Percentiles rank a stretch among this genome's conserved stretches.
phyloP scores from a whole-genome alignment of 2,113 vertebrate genomes.

The Erythrolamprus reginae region DNA sequence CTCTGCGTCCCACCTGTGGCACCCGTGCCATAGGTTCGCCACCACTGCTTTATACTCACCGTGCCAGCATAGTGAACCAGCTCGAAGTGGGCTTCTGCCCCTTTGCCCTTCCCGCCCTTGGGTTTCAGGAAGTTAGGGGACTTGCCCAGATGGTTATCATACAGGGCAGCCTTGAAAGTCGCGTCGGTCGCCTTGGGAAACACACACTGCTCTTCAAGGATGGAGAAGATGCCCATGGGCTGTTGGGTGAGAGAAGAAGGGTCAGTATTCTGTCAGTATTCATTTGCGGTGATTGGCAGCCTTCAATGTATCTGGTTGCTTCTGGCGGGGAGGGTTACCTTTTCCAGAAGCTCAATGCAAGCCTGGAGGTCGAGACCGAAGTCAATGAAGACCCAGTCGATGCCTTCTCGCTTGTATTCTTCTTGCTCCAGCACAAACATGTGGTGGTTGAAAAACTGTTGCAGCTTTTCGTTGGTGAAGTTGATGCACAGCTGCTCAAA shows the following conservation, averaged over 20 bases:
- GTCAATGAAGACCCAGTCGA: slow-evolving; percentile 77
- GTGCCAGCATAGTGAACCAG: slow-evolving; percentile 26
- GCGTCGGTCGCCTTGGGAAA: slow-evolving; percentile 50
- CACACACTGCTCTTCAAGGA: slow-evolving; percentile 57
- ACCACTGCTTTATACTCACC: neutral
- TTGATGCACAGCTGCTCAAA: slow-evolving; percentile 60
- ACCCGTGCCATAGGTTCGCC: no score
- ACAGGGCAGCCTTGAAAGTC: slow-evolving; percentile 45
- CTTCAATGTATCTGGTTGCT: neutral
- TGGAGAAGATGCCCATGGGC: slow-evolving; percentile 64
- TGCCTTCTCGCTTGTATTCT: slow-evolving; percentile 72
- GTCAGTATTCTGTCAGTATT: neutral
- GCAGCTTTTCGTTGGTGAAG: slow-evolving; percentile 60
- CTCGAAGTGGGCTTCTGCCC: slow-evolving; percentile 36
- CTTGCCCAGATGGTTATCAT: slow-evolving; percentile 45
- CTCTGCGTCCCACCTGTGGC: no score
- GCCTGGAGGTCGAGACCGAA: slow-evolving; percentile 81
- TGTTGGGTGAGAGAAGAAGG: slow-evolving; percentile 3
- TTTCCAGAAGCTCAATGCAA: slow-evolving; percentile 82
- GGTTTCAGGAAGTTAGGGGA: slow-evolving; percentile 49
- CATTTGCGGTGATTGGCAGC: neutral
- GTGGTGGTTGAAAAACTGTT: slow-evolving; percentile 61
- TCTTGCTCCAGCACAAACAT: slow-evolving; percentile 64
- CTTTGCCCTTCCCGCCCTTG: slow-evolving; percentile 40
- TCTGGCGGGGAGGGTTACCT: slow-evolving; percentile 55